Conservation (phyloP, 2,888 invertebrate genomes). For the Apamea sordens region DNA sequence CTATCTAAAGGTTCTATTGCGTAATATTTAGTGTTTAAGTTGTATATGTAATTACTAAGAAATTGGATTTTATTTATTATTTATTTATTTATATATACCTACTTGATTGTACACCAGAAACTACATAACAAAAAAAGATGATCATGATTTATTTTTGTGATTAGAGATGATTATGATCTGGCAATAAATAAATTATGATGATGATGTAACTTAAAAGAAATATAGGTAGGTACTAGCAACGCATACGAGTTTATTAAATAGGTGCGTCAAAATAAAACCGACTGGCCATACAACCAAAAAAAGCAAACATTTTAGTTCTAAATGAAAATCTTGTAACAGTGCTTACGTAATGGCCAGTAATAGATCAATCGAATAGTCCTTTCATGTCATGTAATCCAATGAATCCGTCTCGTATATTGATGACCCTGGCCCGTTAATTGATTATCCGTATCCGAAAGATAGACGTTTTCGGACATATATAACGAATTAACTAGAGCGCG, state of each 20-base stretch:
- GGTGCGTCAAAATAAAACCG: constrained; percentile 6
- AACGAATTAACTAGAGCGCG: constrained; percentile 67
- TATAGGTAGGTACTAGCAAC: not conserved
- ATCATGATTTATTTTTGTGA: too few relatives aligned
- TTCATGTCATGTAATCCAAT: constrained; percentile 56
- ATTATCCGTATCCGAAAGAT: constrained; percentile 68
- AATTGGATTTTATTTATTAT: too few relatives aligned
- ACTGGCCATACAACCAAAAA: not conserved
- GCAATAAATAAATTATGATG: not conserved
- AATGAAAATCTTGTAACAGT: constrained; percentile 33
- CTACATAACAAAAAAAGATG: too few relatives aligned
- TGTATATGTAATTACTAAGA: too few relatives aligned
- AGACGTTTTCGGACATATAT: constrained; percentile 65
- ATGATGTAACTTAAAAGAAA: not conserved
- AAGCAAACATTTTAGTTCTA: not conserved
- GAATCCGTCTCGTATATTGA: constrained; percentile 61
- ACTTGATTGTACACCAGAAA: too few relatives aligned
- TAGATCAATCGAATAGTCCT: constrained; percentile 54
- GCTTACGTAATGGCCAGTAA: constrained; percentile 21
- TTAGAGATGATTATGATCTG: too few relatives aligned
- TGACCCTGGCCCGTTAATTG: constrained; percentile 68
- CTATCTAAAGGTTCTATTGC: not conserved
- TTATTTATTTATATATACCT: too few relatives aligned
- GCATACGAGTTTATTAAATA: not conserved
- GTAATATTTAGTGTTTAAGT: too few relatives aligned